Base-by-base conservation (phyloP, 2,113 vertebrate genomes). In the Rhinichthys klamathensis region DNA sequence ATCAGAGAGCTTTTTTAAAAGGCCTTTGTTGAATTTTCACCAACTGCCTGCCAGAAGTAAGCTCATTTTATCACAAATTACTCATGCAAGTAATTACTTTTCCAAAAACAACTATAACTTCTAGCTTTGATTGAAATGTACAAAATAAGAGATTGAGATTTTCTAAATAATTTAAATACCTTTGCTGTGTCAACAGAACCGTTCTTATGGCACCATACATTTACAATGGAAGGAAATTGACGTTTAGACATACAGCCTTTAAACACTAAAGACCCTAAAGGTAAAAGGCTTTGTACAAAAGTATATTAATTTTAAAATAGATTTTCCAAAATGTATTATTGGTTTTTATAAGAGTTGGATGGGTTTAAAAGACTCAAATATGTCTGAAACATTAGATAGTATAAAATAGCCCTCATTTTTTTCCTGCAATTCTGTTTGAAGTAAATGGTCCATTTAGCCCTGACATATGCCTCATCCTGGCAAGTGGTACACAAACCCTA, bases 401-500 rank as follows among this genome's bases (percentile, higher is more conserved):
- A 41, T 72, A 38, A 65, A 67, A 65, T 46, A 30, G 4, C 13
- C 15, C n/a, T 35, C 63, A 15, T 18, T 30, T 49, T 27, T 46
- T 49, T 1, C 9, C 30, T 72, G 16, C 67, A 2, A 49, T 49
- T 49, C 61, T 3, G 10, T 51, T 41, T 12, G 41, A 81, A 80
- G 56, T 13, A 25, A 80, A 63, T 63, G 56, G 58, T 80, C 38
- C 6, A 63, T 78, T 60, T 58, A 38, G 25, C 15, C 23, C 30
- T 86, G 49, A 30, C 15, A 63, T 72, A 16, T 67, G 41, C 58
- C 41, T 11, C 41, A 78, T 56, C 51, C 8, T 74, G 67, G 60
- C 58, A 80, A 77, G 73, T 82, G 69, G 70, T 69, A 84, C 58
- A 51, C 46, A 16, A 83, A 83, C 25, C 70, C 44, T 9, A 65